phyloP scores from a whole-genome alignment of 2,888 invertebrate genomes.

The Odontocolon sp. region DNA sequence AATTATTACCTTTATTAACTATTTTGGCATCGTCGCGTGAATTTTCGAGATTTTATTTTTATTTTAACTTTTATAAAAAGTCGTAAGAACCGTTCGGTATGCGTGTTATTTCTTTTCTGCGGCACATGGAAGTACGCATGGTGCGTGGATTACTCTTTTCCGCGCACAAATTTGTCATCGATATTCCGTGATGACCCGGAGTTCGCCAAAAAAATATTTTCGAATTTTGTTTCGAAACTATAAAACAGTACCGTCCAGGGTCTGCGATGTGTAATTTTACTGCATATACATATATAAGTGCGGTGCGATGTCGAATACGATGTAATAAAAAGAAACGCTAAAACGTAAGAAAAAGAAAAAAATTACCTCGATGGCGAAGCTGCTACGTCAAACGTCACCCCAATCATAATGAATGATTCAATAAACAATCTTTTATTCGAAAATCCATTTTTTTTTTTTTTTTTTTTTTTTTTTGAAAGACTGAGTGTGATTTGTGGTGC shows the following conservation, averaged over 20 bases:
- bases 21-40: conserved; percentile 80
- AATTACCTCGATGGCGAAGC: conserved; percentile 6
- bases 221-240: conserved; percentile 35
- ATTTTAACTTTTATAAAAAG: conserved; percentile 59
- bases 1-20: conserved; percentile 78
- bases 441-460: conserved; percentile 4
- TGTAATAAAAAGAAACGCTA: conserved; percentile 11
- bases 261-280: conserved; percentile 34
- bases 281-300: conserved; percentile 31
- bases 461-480: conserved; percentile 50
- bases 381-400: background rate
- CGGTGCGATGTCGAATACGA: conserved; percentile 40
- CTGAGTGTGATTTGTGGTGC: conserved; percentile 54
- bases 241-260: conserved; percentile 40
- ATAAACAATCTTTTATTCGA: conserved; percentile 46
- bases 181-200: conserved; percentile 44
- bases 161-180: conserved; percentile 35
- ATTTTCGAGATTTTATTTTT: conserved; percentile 65
- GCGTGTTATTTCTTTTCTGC: conserved; percentile 33
- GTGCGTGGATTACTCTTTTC: conserved; percentile 19
- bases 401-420: conserved; percentile 27
- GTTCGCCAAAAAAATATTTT: conserved; percentile 26
- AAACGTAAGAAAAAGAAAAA: conserved; percentile 30
- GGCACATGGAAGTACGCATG: conserved; percentile 39
- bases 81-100: conserved; percentile 48